Evolutionary conservation across 2,797 vertebrate genomes (phyloP), one percentile per base, ranked within the genome.

Genomic region (Tragopan temminckii): DNA sequence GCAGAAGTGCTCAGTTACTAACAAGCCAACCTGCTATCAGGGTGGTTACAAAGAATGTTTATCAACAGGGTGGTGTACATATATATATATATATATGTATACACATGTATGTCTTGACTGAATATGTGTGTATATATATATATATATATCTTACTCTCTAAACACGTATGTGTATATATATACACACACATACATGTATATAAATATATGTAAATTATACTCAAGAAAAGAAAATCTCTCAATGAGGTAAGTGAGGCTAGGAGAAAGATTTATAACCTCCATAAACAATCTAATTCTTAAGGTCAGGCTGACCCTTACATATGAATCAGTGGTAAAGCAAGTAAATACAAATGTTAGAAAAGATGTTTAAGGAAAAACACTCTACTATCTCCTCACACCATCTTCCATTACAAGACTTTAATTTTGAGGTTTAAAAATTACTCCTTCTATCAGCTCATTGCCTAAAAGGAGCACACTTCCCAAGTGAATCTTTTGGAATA

Each of bases 11-110:
- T 45, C 69, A 89, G 79, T 74, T 90, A 75, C 40, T n/a, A 78
- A 63, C 61, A 84, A 90, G 76, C 69, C 52, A 40, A 77, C 23
- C 69, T 89, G 91, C 80, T 7, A 0, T 89, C 50, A 8, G 45
- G 78, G 82, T 50, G 82, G 79, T 80, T 94, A 87, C 89, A 93
- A 92, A 95, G 89, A 92, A 93, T 88, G 80, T 81, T 94, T 84
- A 88, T 88, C n/a, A 31, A 40, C 89, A 68, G 36, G 74, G 80
- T 72, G 59, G 85, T 70, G 63, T 12, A 43, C 69, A 78, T 82
- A 87, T 19, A 33, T 21, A 33, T 18, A 83, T 85, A 85, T 18
- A 33, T 13, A n/a, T 85, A 85, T 18, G 21, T 13, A n/a, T 3
- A 57, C 31, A 33, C 21, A 33, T 13, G 11, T 21, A 55, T 80